Evolutionary conservation across 2,113 vertebrate species (phyloP), one percentile per base, ranked within the genome.

Genomic region (Aphelocoma coerulescens): DNA sequence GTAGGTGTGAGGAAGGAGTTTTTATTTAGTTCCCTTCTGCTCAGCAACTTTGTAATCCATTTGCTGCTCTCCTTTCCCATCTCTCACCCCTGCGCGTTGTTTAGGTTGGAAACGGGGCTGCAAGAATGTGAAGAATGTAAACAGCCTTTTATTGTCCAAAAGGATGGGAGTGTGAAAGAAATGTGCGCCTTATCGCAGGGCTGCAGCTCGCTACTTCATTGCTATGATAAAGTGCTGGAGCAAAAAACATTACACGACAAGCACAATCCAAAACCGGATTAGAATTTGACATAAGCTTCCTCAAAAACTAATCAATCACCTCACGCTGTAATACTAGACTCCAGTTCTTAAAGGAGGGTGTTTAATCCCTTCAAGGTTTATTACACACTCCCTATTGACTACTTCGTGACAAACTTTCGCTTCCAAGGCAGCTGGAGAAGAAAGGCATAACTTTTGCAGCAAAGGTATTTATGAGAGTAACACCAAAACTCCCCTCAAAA

Each of bases 251-350:
- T 99, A 99, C 98, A 99, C 98, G 97, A 98, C 98, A 97, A 98
- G 97, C 98, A 99, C 98, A 99, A 98, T 98, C 98, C 98, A 97
- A 98, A 99, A 98, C 98, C 91, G 98, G 98, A 99, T 99, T 99
- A 98, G 98, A 98, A 98, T 99, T 98, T 98, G 98, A 99, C 98
- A 99, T 98, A 98, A 98, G 98, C 99, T 98, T 98, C 97, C 98
- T 98, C 98, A 98, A 99, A 99, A 99, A 98, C 98, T 98, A 98
- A 99, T 99, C 99, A 99, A 99, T 99, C 99, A 99, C 98, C 95
- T 98, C 97, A 95, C 97, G 98, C 97, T 97, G 98, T 97, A 98
- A 98, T 98, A 99, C 98, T 98, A 99, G 98, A 98, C 98, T 98
- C 97, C 95, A 88, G 97, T 97, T 98, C 98, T 98, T 98, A 98